Evolutionary conservation across 1,140 invertebrate genomes (phyloP).

Genomic region (Gerris buenoi): DNA sequence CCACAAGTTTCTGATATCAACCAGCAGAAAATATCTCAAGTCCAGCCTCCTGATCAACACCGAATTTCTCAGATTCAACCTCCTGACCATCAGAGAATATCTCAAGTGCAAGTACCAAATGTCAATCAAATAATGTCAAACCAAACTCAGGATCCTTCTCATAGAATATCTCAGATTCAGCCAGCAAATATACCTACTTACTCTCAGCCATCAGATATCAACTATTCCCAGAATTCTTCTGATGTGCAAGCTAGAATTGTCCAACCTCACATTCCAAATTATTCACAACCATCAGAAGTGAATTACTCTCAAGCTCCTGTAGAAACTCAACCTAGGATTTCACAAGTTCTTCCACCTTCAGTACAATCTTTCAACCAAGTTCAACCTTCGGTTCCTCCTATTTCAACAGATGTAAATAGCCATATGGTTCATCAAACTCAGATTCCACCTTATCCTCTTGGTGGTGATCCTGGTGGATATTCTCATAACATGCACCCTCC

Average conservation of each 20-base stretch:
- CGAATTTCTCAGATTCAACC: background rate
- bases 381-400: too few species aligned
- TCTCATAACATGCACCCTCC: too few species aligned
- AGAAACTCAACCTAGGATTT: background rate
- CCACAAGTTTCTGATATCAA: background rate
- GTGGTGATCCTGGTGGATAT: too few species aligned
- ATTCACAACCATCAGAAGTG: background rate
- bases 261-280: too few species aligned
- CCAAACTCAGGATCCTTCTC: background rate
- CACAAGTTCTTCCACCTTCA: too few species aligned
- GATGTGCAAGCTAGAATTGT: too few species aligned
- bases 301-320: background rate
- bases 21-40: slow-evolving; percentile 4
- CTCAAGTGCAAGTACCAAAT: background rate
- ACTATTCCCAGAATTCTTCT: background rate
- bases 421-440: background rate
- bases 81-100: background rate
- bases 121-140: background rate
- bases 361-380: too few species aligned
- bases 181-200: background rate
- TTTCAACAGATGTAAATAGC: too few species aligned
- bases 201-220: background rate
- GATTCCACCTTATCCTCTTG: background rate
- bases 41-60: background rate
- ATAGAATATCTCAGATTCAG: background rate